These are phyloP conservation scores for Apodemus agrarius DNA, from an alignment of 2,797 vertebrate genomes.

Conservation along the genomic window DNA sequence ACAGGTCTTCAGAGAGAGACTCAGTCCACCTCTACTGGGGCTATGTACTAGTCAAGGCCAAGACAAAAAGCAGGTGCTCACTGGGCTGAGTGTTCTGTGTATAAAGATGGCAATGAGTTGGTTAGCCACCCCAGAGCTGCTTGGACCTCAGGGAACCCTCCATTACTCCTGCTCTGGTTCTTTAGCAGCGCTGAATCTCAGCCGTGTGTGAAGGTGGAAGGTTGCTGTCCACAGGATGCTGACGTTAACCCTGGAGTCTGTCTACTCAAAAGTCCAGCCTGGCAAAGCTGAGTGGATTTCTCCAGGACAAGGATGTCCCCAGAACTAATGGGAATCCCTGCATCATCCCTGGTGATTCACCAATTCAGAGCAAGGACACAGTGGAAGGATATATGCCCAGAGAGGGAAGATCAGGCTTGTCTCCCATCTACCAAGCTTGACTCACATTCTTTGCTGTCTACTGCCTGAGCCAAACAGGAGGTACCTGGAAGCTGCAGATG, in stretches of 20 bases:
- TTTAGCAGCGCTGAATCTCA: not conserved
- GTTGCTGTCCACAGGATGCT: not conserved
- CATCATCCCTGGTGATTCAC: too few species aligned
- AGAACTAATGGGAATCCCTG: too few species aligned
- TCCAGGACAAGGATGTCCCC: not conserved
- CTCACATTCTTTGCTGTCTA: rapidly evolving
- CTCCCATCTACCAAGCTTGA: rapidly evolving
- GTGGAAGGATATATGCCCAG: rapidly evolving
- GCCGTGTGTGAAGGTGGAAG: not conserved
- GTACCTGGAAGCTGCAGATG: too few species aligned
- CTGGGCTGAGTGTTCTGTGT: not conserved
- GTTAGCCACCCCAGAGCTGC: not conserved
- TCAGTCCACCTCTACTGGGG: not conserved
- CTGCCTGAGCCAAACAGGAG: rapidly evolving
- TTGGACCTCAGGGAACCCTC: not conserved
- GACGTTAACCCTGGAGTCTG: too few species aligned
- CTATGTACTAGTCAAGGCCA: not conserved
- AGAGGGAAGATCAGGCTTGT: too few species aligned
- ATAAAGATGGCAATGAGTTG: not conserved
- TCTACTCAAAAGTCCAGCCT: not conserved
- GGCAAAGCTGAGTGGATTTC: not conserved
- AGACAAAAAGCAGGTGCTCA: not conserved
- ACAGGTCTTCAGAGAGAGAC: not conserved
- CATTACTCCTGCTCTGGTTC: not conserved
- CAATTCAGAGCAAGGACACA: not conserved